Evolutionary conservation across 1,140 invertebrate species (phyloP), one percentile per base, ranked within the genome.

Genomic region (Caerostris extrusa): DNA sequence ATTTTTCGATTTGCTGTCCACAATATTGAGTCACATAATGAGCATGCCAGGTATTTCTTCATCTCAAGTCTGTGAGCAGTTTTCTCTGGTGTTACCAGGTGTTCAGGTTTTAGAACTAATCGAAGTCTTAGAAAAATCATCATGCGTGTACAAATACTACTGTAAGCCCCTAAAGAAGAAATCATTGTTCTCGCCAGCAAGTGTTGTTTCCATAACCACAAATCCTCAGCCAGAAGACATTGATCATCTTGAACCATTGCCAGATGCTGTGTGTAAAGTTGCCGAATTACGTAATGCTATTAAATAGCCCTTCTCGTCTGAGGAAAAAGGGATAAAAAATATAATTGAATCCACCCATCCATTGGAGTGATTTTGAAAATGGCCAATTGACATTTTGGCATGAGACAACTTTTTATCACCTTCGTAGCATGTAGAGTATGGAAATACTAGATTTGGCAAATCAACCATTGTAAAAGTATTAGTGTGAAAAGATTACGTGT

Each of bases 1-100:
- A 3, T 96, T 98, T 19, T 61, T 81, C n/a, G 61, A 64, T 50
- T 67, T 93, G 56, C 58, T 93, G 5, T 77, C 55, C 10, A 82
- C 92, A n/a, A 50, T 93, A n/a, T 60, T 93, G n/a, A 82, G 92
- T 64, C 64, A 81, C n/a, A 88, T 93, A 8, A 88, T 93, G 3
- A 88, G 85, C 12, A 96, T 96, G 94, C 97, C 97, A 0, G 97
- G 97, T 5, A 95, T 96, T 67, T 95, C 95, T 4, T 77, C 95
- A 53, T 56, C 94, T 50, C 90, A 94, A 14, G 71, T 96, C 6
- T 90, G 91, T 81, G 81, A 90, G 19, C 50, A 89, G 50, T 96
- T 95, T 94, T 58, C 83, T 4, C 95, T 95, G 0, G 93, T 95
- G 71, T 92, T 96, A 17, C 95, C 96, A 58, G 96, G 96, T 3